Percentiles rank a stretch among this genome's conserved stretches.
phyloP scores from a whole-genome alignment of 2,888 invertebrate genomes.

The Dicycla oo region DNA sequence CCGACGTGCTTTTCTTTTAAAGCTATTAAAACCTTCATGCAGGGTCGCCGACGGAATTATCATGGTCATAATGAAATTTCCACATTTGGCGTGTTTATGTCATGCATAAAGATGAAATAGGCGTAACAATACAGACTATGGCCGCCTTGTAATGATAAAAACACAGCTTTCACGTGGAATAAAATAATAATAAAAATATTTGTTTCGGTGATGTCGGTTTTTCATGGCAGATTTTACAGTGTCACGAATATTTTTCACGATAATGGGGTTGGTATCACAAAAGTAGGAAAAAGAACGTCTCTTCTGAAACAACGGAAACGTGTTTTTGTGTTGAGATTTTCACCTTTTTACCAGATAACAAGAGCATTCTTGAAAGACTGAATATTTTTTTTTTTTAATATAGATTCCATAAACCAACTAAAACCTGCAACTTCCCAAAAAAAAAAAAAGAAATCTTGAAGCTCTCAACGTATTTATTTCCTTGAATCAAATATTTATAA shows the following conservation, averaged over 20 bases:
- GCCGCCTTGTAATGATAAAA: constrained; percentile 46
- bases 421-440: neutral
- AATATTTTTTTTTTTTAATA: neutral
- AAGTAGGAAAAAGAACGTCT: constrained; percentile 16
- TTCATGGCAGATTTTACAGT: constrained; percentile 54
- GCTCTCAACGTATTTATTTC: constrained; percentile 4
- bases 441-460: no score
- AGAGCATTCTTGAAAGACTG: neutral
- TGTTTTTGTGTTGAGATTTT: constrained; percentile 15
- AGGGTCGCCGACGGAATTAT: constrained; percentile 54
- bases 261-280: constrained; percentile 43
- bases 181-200: constrained; percentile 60
- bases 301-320: constrained; percentile 1
- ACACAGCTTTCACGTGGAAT: constrained; percentile 49
- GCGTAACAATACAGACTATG: constrained; percentile 57
- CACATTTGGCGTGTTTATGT: constrained; percentile 65
- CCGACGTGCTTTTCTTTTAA: constrained; percentile 59
- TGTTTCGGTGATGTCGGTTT: constrained; percentile 50
- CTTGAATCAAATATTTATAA: constrained; percentile 43
- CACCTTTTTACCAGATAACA: neutral
- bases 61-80: constrained; percentile 65
- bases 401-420: neutral
- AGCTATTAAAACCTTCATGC: constrained; percentile 57
- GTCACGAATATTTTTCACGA: constrained; percentile 35
- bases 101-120: constrained; percentile 63